Percentiles rank a stretch among this genome's conserved stretches.
Evolutionary conservation across 1,140 invertebrate species (phyloP).

Genomic region (Atta cephalotes): DNA sequence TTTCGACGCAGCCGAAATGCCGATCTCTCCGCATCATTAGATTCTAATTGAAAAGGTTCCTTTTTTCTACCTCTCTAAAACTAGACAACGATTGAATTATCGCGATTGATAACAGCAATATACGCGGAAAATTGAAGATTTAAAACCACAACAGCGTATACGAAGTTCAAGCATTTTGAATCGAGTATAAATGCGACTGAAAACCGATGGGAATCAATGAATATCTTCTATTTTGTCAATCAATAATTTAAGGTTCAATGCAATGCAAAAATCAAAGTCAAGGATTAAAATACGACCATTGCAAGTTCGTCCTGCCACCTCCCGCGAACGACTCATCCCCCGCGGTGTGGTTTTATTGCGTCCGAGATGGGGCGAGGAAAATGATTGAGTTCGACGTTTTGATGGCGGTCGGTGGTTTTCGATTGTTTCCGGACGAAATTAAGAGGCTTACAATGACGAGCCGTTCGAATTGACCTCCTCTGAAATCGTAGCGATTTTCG

Average conservation of each 20-base stretch:
- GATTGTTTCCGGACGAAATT: constrained; percentile 63
- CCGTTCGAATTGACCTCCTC: constrained; percentile 26
- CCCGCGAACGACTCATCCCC: neutral
- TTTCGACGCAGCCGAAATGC: neutral
- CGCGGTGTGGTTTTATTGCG: constrained; percentile 7
- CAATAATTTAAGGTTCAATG: neutral
- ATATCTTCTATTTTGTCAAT: neutral
- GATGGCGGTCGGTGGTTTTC: constrained; percentile 53
- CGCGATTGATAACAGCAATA: neutral
- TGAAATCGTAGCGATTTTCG: constrained; percentile 47
- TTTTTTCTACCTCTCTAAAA: neutral
- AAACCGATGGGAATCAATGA: neutral
- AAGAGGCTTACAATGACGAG: constrained; percentile 47
- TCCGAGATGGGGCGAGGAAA: constrained; percentile 31
- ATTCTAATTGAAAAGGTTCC: constrained; percentile 16
- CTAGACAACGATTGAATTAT: constrained; percentile 13
- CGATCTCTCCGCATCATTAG: constrained; percentile 42
- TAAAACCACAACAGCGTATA: neutral
- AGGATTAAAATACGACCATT: constrained; percentile 25
- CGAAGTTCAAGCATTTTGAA: constrained; percentile 3
- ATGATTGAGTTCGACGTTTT: constrained; percentile 41
- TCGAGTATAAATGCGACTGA: neutral
- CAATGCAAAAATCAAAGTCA: constrained; percentile 29
- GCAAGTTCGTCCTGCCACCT: neutral
- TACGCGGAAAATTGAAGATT: constrained; percentile 7